Evolutionary conservation across 2,888 invertebrate species (phyloP).

Genomic region (Dolomedes plantarius): DNA sequence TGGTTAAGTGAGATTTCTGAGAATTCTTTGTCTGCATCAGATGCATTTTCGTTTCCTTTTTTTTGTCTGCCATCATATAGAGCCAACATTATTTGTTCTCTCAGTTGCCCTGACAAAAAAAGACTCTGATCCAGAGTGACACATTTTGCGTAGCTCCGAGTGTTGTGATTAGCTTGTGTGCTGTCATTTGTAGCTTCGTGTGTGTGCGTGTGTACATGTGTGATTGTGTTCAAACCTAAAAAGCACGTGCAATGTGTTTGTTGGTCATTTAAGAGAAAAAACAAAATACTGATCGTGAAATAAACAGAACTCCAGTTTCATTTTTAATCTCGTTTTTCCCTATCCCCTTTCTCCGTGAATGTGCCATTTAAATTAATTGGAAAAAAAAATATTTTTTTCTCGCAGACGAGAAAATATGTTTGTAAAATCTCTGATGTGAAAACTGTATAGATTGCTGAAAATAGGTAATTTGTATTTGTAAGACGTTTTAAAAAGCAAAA

Average conservation of each 20-base stretch:
- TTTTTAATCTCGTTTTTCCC: background rate
- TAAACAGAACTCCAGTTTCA: too few relatives aligned
- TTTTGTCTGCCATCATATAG: too few relatives aligned
- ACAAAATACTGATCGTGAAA: background rate
- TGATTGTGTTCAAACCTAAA: constrained; percentile 8
- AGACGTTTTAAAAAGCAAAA: background rate
- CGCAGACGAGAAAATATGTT: background rate
- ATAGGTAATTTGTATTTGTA: background rate
- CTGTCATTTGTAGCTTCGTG: constrained; percentile 4
- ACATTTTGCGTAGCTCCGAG: constrained; percentile 31
- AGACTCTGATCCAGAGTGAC: background rate
- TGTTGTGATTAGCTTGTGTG: constrained; percentile 18
- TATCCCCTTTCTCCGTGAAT: background rate
- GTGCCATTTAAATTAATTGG: background rate
- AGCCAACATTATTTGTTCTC: background rate
- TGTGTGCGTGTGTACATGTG: constrained; percentile 10
- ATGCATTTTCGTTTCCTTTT: background rate
- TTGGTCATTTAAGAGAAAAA: background rate
- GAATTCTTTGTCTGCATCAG: constrained; percentile 1
- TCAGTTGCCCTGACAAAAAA: background rate
- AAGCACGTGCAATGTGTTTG: constrained; percentile 29
- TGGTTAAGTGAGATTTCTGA: too few relatives aligned
- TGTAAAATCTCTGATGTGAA: background rate
- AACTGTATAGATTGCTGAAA: background rate
- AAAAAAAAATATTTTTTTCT: background rate